These are phyloP conservation scores for Lacerta viridis DNA, from an alignment of 2,797 vertebrate genomes.

Conservation along the genomic window DNA sequence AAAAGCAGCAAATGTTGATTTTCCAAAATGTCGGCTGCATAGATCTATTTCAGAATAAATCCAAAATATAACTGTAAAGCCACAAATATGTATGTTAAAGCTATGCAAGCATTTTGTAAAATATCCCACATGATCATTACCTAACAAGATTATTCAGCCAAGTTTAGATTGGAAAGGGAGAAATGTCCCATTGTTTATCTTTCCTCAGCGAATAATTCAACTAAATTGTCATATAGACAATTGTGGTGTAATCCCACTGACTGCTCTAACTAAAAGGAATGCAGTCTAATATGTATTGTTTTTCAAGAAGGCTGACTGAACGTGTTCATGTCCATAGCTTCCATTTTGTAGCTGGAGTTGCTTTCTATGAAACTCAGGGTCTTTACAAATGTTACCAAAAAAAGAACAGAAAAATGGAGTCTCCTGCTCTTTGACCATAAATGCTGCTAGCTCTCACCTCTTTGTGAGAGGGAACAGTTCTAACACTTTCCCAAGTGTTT, in stretches of 20 bases:
- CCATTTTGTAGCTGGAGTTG: background rate
- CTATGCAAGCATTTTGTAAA: conserved; percentile 10
- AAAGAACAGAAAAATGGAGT: background rate
- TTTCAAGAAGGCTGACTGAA: background rate
- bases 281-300: background rate
- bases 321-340: background rate
- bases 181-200: background rate
- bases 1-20: conserved; percentile 10
- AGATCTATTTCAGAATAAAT: conserved; percentile 18
- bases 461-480: background rate
- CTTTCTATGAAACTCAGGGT: background rate
- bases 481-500: background rate
- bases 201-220: conserved; percentile 1
- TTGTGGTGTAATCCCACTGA: background rate
- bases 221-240: background rate
- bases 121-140: background rate
- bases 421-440: background rate
- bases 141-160: background rate
- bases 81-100: background rate
- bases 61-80: conserved; percentile 8
- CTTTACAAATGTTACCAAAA: background rate
- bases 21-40: background rate
- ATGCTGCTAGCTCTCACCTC: background rate
- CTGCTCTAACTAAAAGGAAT: background rate
- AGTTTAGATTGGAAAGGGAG: background rate